Conservation (phyloP, 2,888 invertebrate genomes). For the Andrena praecox region DNA sequence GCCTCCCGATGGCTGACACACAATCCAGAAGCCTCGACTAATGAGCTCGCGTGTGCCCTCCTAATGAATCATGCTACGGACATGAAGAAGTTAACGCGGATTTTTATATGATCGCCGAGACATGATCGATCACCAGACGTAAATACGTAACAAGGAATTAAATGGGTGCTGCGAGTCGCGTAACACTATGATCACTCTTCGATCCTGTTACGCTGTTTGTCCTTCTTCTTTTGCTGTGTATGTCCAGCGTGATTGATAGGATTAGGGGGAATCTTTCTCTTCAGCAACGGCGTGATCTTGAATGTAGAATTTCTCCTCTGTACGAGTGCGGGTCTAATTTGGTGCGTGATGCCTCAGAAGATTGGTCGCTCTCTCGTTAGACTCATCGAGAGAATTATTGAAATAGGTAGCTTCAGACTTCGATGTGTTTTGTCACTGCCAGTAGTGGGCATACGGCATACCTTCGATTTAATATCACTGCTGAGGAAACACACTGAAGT, state of each 20-base stretch:
- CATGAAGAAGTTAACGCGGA: conserved; percentile 19
- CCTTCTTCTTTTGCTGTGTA: background rate
- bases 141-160: conserved; percentile 53
- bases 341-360: background rate
- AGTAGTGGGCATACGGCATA: conserved; percentile 12
- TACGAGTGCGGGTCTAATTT: background rate
- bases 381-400: too few species aligned
- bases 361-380: too few species aligned
- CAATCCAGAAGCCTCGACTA: background rate
- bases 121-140: conserved; percentile 43
- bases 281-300: background rate
- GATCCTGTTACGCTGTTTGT: background rate
- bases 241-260: background rate
- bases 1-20: background rate
- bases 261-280: background rate
- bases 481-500: background rate
- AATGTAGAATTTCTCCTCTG: background rate
- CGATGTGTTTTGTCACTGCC: background rate
- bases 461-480: background rate
- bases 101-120: conserved; percentile 33
- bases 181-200: conserved; percentile 10
- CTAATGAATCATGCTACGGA: conserved; percentile 6
- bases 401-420: too few species aligned
- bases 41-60: conserved; percentile 1
- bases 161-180: conserved; percentile 49